Evolutionary conservation across 2,113 vertebrate species (phyloP).

Genomic region (Terrapene triunguis): DNA sequence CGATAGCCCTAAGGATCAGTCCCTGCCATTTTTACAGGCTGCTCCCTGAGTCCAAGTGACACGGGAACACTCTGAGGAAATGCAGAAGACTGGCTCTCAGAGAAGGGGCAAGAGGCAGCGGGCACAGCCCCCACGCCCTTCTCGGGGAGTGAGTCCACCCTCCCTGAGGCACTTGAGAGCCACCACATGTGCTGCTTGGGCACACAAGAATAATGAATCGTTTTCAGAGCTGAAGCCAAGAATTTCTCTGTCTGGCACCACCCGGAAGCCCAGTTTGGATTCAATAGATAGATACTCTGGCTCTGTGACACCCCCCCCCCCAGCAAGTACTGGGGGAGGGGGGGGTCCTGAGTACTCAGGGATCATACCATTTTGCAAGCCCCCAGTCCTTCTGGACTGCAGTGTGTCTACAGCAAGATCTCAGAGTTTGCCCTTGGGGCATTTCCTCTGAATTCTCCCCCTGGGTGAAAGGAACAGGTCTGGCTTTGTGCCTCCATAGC

Average conservation of each 20-base stretch:
- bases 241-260: neutral
- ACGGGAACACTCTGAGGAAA: neutral
- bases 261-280: neutral
- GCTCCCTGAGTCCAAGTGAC: too few relatives aligned
- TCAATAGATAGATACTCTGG: neutral
- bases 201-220: slow-evolving; percentile 9
- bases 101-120: neutral
- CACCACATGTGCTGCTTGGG: neutral
- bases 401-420: neutral
- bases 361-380: neutral
- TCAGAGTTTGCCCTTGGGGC: neutral
- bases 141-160: neutral
- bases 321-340: neutral
- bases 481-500: too few relatives aligned
- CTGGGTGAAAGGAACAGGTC: too few relatives aligned
- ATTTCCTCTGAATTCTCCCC: neutral
- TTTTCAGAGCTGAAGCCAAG: neutral
- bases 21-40: neutral
- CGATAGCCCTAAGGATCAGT: neutral
- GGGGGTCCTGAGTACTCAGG: neutral
- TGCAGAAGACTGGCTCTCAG: neutral
- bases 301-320: neutral
- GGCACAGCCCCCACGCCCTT: neutral
- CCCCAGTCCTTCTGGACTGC: neutral
- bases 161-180: neutral